A percentile compares a stretch with the other conserved stretches of the same genome.
Evolutionary conservation across 2,797 vertebrate genomes (phyloP).

Genomic region (Odontamblyopus lacepedii): DNA sequence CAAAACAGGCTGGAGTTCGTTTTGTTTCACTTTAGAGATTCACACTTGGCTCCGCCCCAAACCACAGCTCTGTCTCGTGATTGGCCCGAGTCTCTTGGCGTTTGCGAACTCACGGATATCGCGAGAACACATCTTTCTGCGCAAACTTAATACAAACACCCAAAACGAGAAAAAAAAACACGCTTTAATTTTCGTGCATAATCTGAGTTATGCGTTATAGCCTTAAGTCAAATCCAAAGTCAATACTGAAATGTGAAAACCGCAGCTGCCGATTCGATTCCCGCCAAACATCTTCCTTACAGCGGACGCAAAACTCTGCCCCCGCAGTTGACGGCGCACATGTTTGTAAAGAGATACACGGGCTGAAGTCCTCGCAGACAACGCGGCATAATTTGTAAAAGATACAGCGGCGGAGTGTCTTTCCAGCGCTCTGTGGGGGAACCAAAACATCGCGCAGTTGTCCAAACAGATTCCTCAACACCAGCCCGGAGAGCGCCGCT

Average conservation of each 20-base stretch:
- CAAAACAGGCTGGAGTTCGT: no score
- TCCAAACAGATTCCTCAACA: conserved; percentile 80
- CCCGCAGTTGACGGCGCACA: conserved; percentile 50
- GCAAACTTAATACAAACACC: no score
- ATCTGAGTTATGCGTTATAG: no score
- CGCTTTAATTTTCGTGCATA: no score
- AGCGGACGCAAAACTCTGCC: conserved; percentile 15
- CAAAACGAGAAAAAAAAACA: no score
- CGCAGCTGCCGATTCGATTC: neutral
- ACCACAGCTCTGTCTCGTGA: no score
- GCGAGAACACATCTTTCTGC: no score
- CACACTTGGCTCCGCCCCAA: no score
- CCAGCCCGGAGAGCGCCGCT: conserved; percentile 33
- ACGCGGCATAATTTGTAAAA: conserved; percentile 79
- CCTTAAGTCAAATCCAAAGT: neutral
- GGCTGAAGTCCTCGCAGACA: conserved; percentile 73
- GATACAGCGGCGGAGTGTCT: conserved; percentile 74
- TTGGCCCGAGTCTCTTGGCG: no score
- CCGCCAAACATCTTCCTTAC: neutral
- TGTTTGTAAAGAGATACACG: conserved; percentile 34
- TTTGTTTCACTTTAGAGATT: no score
- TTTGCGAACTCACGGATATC: no score
- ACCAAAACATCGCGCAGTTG: conserved; percentile 82
- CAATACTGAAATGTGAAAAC: neutral
- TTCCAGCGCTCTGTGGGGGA: conserved; percentile 75